A percentile compares a stretch with the other conserved stretches of the same genome.
Evolutionary conservation across 2,888 invertebrate genomes (phyloP).

Genomic region (Eueremaeus valkanovi): DNA sequence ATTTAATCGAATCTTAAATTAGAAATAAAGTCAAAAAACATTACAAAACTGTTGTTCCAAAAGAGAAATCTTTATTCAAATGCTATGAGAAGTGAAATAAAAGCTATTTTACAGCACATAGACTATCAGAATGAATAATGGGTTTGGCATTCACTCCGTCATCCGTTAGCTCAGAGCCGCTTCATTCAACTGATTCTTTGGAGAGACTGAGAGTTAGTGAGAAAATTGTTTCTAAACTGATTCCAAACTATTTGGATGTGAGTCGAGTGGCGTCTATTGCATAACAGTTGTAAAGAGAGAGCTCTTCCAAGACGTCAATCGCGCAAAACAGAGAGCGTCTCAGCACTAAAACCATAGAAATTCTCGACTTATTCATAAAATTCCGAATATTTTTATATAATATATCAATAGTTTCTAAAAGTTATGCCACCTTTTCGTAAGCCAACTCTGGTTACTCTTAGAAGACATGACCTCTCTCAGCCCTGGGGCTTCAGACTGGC

Average conservation of each 20-base stretch:
- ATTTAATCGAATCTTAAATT: not conserved
- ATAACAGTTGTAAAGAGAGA: too few relatives aligned
- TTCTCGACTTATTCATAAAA: too few relatives aligned
- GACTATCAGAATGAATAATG: not conserved
- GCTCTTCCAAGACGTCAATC: too few relatives aligned
- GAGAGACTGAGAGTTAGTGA: not conserved
- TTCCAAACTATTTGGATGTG: too few relatives aligned
- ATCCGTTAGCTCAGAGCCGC: not conserved
- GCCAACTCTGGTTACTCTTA: conserved; percentile 45
- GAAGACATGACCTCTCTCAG: conserved; percentile 41
- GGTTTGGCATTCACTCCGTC: conserved; percentile 9
- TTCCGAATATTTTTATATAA: too few relatives aligned
- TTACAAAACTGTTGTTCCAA: not conserved
- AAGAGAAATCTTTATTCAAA: not conserved
- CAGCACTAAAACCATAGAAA: too few relatives aligned
- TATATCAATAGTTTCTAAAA: not conserved
- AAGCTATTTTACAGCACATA: not conserved
- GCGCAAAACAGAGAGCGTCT: too few relatives aligned
- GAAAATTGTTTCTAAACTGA: too few relatives aligned
- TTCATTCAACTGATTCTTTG: not conserved
- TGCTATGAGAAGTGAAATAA: conserved; percentile 5
- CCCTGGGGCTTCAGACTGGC: conserved; percentile 90
- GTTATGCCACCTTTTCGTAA: conserved; percentile 43
- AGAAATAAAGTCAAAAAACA: not conserved
- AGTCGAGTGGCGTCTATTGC: too few relatives aligned